Evolutionary conservation across 1,140 invertebrate species (phyloP), one percentile per base, ranked within the genome.

Genomic region (Aphelenchoides fujianensis): DNA sequence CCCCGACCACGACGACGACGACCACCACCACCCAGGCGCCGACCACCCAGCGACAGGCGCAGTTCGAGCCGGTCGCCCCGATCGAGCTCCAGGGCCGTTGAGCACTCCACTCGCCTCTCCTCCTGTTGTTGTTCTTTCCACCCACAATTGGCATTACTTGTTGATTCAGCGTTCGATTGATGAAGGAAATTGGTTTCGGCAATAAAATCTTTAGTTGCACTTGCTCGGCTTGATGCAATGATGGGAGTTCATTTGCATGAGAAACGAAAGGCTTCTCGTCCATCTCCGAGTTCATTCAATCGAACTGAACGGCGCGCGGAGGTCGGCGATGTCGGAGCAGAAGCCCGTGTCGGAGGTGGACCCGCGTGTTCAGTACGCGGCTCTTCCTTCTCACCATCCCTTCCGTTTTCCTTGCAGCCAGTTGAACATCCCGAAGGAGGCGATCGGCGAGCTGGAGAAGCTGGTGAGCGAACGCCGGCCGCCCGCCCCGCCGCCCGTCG

Each of bases 341-440:
- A 59, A 59, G 5, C 28, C 19, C 5, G 5, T 19, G 5, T 5
- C 55, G 12, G 5, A 59, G 7, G 55, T 23, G 12, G 55, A 59
- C 34, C 23, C 55, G 34, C 5, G 5, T 19, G 34, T 59, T 7
- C 5, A 32, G 55, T 59, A 59, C n/a, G n/a, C n/a, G n/a, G 23
- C 19, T 19, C 34, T 7, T 59, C 5, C 5, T 7, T 7, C 5
- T 7, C 34, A 23, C 27, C n/a, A 59, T 16, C 55, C 28, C 55
- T 59, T 19, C 28, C 5, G n/a, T n/a, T 59, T 23, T 59, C 7
- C 28, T 68, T 69, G 37, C 9, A 69, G 67, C 37, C 52, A 41
- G 1, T 57, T 69, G 36, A 61, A 57, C 3, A 1, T 69, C 0
- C 67, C 67, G 1, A 69, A 69, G 12, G 32, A 63, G 27, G 67